Evolutionary conservation across 2,888 invertebrate genomes (phyloP).

Genomic region (Xestia ashworthii): DNA sequence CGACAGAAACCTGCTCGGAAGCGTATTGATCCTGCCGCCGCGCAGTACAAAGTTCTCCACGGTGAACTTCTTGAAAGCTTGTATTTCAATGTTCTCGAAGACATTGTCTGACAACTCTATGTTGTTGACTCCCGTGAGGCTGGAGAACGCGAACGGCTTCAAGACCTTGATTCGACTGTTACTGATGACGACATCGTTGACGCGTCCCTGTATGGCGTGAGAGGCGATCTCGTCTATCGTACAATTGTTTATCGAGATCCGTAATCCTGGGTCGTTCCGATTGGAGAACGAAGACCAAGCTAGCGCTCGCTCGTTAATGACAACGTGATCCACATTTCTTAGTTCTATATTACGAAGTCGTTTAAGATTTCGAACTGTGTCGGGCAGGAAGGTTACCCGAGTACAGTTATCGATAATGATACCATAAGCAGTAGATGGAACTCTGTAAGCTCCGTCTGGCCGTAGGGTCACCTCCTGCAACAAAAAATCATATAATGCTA

Average conservation of each 20-base stretch:
- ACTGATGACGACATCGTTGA: constrained; percentile 92
- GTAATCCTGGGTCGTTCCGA: constrained; percentile 91
- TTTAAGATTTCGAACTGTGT: constrained; percentile 91
- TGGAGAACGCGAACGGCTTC: constrained; percentile 94
- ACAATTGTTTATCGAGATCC: constrained; percentile 87
- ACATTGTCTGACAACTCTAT: constrained; percentile 92
- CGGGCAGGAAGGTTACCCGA: constrained; percentile 89
- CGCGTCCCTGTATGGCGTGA: constrained; percentile 93
- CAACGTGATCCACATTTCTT: constrained; percentile 91
- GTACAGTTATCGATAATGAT: constrained; percentile 93
- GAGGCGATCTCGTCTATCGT: constrained; percentile 90
- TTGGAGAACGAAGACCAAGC: constrained; percentile 91
- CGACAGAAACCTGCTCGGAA: constrained; percentile 94
- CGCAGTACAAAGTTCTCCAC: constrained; percentile 92
- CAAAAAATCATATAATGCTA: constrained; percentile 25
- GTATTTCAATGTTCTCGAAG: constrained; percentile 91
- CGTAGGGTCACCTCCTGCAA: constrained; percentile 91
- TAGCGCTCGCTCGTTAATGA: constrained; percentile 91
- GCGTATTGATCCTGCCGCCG: constrained; percentile 90
- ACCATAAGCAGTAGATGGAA: constrained; percentile 89
- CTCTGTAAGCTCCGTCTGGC: constrained; percentile 89
- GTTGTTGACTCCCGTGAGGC: constrained; percentile 92
- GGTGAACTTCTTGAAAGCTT: constrained; percentile 95
- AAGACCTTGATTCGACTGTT: constrained; percentile 91
- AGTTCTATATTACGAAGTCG: constrained; percentile 92